Evolutionary conservation across 2,113 vertebrate genomes (phyloP).

Genomic region (Drymodes brunneopygia): DNA sequence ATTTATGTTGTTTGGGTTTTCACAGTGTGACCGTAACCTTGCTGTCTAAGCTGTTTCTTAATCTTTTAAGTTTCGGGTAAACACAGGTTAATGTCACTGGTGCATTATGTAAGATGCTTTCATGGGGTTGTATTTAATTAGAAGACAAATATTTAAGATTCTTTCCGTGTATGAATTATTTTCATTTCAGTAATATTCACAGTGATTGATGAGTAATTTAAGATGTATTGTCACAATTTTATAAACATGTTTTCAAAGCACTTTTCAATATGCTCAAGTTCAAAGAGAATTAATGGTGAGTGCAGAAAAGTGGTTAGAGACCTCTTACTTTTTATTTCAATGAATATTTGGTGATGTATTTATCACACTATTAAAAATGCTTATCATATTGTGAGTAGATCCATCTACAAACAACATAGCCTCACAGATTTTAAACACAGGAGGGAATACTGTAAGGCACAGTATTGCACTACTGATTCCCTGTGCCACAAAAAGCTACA

Average conservation of each 20-base stretch:
- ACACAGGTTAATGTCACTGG: not conserved
- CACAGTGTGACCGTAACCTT: not conserved
- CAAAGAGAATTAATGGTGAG: not conserved
- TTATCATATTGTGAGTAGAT: not conserved
- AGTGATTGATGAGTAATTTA: not conserved
- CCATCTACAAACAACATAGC: not conserved
- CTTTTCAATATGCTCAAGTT: not conserved
- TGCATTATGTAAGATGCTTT: not conserved
- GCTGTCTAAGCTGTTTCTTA: not conserved
- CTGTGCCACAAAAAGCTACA: not conserved
- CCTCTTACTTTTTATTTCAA: not conserved
- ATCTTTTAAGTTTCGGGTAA: not conserved
- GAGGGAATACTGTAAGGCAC: not conserved
- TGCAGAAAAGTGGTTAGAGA: not conserved
- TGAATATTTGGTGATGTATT: not conserved
- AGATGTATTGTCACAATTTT: not conserved
- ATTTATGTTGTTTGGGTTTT: slow-evolving; percentile 37
- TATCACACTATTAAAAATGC: not conserved
- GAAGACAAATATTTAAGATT: not conserved
- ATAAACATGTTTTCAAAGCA: not conserved
- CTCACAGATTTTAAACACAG: not conserved
- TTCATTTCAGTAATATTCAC: not conserved
- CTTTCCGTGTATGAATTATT: not conserved
- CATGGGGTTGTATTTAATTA: not conserved
- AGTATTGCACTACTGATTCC: not conserved